Percentiles rank a stretch among this genome's conserved stretches.
These are phyloP conservation scores for Myotis yumanensis DNA, from an alignment of 2,113 vertebrate species.

Conservation along the genomic window DNA sequence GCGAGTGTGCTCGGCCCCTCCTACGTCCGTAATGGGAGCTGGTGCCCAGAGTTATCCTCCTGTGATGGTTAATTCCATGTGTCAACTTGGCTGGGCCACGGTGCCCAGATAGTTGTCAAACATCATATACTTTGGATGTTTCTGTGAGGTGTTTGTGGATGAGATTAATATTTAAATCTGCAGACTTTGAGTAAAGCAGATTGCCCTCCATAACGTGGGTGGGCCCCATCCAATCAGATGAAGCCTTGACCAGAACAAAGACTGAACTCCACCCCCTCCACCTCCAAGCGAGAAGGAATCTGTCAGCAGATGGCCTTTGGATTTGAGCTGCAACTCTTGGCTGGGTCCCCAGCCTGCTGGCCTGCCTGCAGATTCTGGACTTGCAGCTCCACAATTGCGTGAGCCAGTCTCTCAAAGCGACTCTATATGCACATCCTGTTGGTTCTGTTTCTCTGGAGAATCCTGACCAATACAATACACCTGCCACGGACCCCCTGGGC, in stretches of 20 bases:
- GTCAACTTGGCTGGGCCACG: neutral
- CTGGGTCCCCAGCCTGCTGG: neutral
- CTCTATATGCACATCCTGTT: neutral
- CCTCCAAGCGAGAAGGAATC: neutral
- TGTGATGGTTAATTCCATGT: no score
- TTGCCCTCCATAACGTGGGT: neutral
- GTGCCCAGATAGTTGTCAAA: neutral
- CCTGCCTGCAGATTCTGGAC: neutral
- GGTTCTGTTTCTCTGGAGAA: neutral
- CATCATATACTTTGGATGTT: neutral
- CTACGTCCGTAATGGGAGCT: neutral
- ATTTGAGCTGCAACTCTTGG: neutral
- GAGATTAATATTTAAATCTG: neutral
- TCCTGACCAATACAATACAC: neutral
- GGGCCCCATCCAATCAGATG: neutral
- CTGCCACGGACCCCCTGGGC: neutral
- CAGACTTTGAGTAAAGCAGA: neutral
- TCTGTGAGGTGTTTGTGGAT: neutral
- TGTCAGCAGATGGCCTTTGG: neutral
- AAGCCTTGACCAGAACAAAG: neutral
- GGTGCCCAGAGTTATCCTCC: neutral
- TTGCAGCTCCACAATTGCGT: rapidly evolving
- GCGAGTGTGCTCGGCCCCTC: neutral
- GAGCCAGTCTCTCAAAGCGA: neutral
- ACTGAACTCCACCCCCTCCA: neutral